These are phyloP conservation scores for Poeciliopsis infans DNA, from an alignment of 2,797 vertebrate species.

Conservation along the genomic window DNA sequence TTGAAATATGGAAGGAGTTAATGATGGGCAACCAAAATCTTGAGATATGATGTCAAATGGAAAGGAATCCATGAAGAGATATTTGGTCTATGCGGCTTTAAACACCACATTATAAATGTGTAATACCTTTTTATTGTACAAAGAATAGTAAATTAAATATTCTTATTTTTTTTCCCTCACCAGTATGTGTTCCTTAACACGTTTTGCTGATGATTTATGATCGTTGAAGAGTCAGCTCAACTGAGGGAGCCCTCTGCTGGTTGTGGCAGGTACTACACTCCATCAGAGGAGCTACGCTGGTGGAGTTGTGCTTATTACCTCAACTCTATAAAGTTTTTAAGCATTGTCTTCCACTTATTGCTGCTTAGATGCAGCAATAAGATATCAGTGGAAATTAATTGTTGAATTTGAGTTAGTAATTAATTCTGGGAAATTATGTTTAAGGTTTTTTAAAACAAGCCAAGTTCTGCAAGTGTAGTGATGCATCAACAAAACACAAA, in stretches of 20 bases:
- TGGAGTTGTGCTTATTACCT: not conserved
- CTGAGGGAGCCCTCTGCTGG: constrained; percentile 71
- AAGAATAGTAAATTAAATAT: not conserved
- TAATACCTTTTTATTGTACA: not conserved
- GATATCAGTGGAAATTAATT: not conserved
- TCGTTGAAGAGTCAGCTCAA: constrained; percentile 32
- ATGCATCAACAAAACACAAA: not conserved
- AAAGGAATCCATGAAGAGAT: not conserved
- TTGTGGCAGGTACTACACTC: constrained; percentile 37
- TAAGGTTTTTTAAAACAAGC: not conserved
- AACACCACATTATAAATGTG: not conserved
- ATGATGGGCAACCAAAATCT: constrained; percentile 31
- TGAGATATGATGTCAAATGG: constrained; percentile 12
- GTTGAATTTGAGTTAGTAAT: not conserved
- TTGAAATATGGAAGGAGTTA: constrained; percentile 30
- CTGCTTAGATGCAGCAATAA: not conserved
- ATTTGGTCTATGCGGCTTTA: not conserved
- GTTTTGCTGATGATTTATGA: constrained; percentile 39
- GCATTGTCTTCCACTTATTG: not conserved
- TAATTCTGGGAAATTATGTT: not conserved
- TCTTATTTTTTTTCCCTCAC: not conserved
- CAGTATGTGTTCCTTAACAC: not conserved
- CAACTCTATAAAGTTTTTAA: not conserved
- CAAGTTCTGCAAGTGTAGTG: not conserved
- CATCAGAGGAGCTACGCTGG: not conserved